Percentiles rank a stretch among this genome's conserved stretches.
phyloP scores from a whole-genome alignment of 2,113 vertebrate species.

The Megalops atlanticus region DNA sequence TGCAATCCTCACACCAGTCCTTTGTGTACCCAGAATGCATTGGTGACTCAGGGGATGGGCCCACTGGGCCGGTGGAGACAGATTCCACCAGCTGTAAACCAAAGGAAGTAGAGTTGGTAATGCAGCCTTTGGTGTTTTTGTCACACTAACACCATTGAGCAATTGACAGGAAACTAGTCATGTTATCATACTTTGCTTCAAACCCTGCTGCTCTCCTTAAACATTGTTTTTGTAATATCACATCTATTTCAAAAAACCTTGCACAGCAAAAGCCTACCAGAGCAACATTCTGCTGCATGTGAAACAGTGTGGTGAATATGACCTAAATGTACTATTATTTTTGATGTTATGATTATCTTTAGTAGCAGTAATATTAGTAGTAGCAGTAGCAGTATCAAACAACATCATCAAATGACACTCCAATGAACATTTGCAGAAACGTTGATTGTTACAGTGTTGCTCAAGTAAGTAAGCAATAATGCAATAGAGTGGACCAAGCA shows the following conservation, averaged over 20 bases:
- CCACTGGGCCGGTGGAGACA: conserved; percentile 10
- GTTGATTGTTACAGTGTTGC: background rate
- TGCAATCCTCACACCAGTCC: conserved; percentile 37
- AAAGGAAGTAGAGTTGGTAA: conserved; percentile 13
- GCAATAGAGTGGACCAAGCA: too few relatives aligned
- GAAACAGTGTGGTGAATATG: background rate
- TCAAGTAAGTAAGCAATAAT: too few relatives aligned
- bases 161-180: background rate
- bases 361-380: too few relatives aligned
- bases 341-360: background rate
- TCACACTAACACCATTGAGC: background rate
- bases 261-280: background rate
- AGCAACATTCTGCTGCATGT: background rate
- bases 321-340: background rate
- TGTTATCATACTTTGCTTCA: background rate
- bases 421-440: background rate
- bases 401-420: background rate
- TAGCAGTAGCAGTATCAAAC: too few relatives aligned
- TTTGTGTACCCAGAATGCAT: conserved; percentile 47
- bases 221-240: background rate
- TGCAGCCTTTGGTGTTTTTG: background rate
- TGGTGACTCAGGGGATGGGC: conserved; percentile 44
- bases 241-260: background rate
- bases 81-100: background rate
- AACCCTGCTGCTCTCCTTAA: background rate